Percentiles rank a stretch among this genome's conserved stretches.
These are phyloP conservation scores for Cirrhinus mrigala DNA, from an alignment of 2,797 vertebrate species.

Conservation along the genomic window DNA sequence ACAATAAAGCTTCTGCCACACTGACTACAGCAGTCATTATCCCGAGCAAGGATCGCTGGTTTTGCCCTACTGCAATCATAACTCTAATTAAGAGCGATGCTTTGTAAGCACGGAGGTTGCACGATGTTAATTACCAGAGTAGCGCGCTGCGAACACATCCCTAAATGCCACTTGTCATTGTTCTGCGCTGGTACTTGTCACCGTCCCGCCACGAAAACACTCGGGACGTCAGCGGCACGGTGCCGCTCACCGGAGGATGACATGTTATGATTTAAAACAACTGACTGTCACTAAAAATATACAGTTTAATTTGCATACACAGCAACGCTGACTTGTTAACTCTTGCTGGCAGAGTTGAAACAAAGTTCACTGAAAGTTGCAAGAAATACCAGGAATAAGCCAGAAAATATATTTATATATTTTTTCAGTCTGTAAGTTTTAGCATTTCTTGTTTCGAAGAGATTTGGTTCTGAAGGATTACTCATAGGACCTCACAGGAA, in stretches of 20 bases:
- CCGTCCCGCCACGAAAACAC: conserved; percentile 24
- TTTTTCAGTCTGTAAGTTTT: background rate
- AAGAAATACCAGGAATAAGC: background rate
- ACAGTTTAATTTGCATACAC: background rate
- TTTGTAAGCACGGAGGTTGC: conserved; percentile 80
- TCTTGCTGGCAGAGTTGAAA: background rate
- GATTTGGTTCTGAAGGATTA: background rate
- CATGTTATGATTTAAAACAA: conserved; percentile 27
- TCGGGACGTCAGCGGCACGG: conserved; percentile 17
- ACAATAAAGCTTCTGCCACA: conserved; percentile 74
- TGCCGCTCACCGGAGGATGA: conserved; percentile 13
- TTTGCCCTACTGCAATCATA: conserved; percentile 79
- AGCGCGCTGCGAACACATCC: conserved; percentile 64
- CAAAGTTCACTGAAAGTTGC: background rate
- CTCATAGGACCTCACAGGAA: background rate
- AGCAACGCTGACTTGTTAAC: background rate
- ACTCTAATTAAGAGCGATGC: conserved; percentile 84
- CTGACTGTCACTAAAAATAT: conserved; percentile 10
- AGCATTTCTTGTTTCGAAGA: background rate
- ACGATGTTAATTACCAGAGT: conserved; percentile 77
- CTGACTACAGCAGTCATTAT: conserved; percentile 74
- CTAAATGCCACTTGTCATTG: conserved; percentile 75
- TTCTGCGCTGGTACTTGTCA: conserved; percentile 59
- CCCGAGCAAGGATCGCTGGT: conserved; percentile 70
- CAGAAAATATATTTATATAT: background rate